A percentile compares a stretch with the other conserved stretches of the same genome.
phyloP scores from a whole-genome alignment of 2,888 invertebrate species.

The Nysson spinosus region DNA sequence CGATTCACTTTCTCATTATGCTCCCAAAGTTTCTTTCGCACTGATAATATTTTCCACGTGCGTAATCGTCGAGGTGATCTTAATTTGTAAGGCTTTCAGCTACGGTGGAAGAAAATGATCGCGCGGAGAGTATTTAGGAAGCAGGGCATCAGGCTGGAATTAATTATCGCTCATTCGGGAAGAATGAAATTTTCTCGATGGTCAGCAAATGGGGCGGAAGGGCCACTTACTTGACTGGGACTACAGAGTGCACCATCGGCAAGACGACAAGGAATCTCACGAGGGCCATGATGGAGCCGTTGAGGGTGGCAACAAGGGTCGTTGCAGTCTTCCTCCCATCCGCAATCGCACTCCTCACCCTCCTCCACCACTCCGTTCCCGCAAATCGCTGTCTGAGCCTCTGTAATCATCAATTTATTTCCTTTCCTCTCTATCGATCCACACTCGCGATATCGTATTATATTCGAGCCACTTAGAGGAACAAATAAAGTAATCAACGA shows the following conservation, averaged over 20 bases:
- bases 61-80: no score
- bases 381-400: conserved; percentile 94
- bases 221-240: conserved; percentile 84
- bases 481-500: background rate
- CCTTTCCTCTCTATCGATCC: conserved; percentile 23
- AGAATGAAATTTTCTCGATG: conserved; percentile 15
- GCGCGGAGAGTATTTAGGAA: no score
- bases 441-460: no score
- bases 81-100: no score
- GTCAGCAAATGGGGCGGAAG: conserved; percentile 27
- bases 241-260: conserved; percentile 88
- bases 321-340: conserved; percentile 96
- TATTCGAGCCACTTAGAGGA: no score
- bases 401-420: conserved; percentile 78
- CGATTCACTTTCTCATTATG: no score
- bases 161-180: background rate
- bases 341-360: conserved; percentile 98
- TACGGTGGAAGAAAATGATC: no score
- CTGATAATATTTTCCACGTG: no score
- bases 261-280: conserved; percentile 90
- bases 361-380: conserved; percentile 98
- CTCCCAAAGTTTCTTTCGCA: no score
- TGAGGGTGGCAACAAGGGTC: conserved; percentile 95
- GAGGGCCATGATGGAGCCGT: conserved; percentile 85
- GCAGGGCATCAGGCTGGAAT: no score